A percentile compares a stretch with the other conserved stretches of the same genome.
These are phyloP conservation scores for Melanostigma gelatinosum DNA, from an alignment of 2,113 vertebrate genomes.

Conservation along the genomic window DNA sequence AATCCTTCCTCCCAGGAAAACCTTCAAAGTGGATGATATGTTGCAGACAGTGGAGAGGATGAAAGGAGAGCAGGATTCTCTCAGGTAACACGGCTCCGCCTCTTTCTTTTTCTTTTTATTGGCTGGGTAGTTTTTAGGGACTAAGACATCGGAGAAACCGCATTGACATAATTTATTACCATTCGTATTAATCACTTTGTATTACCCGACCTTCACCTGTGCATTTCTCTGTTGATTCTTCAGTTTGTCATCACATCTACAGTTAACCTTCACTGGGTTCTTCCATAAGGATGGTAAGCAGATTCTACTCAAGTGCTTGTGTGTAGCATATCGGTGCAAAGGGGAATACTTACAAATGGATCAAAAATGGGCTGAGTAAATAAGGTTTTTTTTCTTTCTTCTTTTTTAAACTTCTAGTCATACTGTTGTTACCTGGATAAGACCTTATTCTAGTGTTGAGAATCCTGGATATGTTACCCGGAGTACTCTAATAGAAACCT, in stretches of 20 bases:
- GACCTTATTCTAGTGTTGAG: neutral
- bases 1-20: constrained; percentile 85
- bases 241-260: constrained; percentile 96
- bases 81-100: constrained; percentile 84
- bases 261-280: constrained; percentile 99
- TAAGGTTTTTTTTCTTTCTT: neutral
- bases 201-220: neutral
- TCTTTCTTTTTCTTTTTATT: neutral
- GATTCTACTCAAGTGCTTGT: neutral
- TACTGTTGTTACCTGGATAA: neutral
- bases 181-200: neutral
- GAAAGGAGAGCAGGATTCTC: constrained; percentile 97
- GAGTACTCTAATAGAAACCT: neutral
- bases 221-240: constrained; percentile 51
- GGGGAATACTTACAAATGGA: neutral
- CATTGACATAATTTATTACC: neutral
- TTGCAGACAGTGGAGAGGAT: constrained; percentile 95
- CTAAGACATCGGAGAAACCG: neutral
- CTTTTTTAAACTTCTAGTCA: neutral
- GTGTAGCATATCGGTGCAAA: neutral
- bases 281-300: constrained; percentile 98
- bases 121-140: neutral
- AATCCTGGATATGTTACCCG: neutral
- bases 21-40: constrained; percentile 97
- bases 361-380: neutral